Evolutionary conservation across 1,140 invertebrate genomes (phyloP).

Genomic region (Coenobita brevimanus): DNA sequence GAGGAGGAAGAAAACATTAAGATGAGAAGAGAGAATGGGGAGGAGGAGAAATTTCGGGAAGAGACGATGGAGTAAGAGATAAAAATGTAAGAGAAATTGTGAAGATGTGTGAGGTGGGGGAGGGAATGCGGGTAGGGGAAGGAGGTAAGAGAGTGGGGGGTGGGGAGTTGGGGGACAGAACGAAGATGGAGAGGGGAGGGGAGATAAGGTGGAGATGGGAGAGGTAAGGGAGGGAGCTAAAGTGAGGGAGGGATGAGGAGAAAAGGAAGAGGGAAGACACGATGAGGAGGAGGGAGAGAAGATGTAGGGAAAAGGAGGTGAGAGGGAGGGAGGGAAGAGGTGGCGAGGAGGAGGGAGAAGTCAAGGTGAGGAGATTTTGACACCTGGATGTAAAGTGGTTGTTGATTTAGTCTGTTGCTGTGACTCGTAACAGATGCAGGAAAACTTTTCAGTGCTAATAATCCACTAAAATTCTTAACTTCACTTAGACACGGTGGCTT

Average conservation of each 20-base stretch:
- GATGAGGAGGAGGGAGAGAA: neutral
- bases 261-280: too few species aligned
- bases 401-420: too few species aligned
- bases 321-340: neutral
- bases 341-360: neutral
- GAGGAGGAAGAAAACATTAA: neutral
- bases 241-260: neutral
- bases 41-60: neutral
- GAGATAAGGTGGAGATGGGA: neutral
- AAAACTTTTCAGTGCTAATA: too few species aligned
- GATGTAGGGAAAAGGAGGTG: neutral
- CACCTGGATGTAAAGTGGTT: neutral
- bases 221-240: neutral
- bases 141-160: neutral
- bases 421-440: too few species aligned
- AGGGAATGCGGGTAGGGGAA: neutral
- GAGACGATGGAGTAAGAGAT: neutral
- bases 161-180: too few species aligned
- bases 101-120: neutral
- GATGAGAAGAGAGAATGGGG: neutral
- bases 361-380: neutral
- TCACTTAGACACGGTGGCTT: too few species aligned
- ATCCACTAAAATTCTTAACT: too few species aligned
- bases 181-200: too few species aligned
- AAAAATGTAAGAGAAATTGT: neutral